Base-by-base conservation (phyloP, 2,888 invertebrate genomes). In the Metacarcinus magister region DNA sequence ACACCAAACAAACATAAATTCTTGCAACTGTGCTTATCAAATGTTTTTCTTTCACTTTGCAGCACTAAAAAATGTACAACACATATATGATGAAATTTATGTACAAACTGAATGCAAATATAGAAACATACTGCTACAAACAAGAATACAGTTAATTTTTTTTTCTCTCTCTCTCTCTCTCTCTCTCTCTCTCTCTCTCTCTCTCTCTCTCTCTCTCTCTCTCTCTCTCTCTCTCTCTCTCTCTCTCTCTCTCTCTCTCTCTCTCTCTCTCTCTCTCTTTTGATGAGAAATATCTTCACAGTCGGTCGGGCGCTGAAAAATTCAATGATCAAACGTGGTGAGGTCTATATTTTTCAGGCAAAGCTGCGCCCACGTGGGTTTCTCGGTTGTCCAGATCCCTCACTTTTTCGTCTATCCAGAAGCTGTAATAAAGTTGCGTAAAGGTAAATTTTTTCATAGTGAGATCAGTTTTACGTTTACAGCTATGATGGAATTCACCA, bases 191-290 rank as follows among this genome's bases (percentile, higher is more conserved):
- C 60, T 60, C 60, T 60, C 60, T 60, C 60, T 60, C 60, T 60
- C 60, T 60, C 19, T 7, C 60, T 60, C 60, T 13, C 7, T 16
- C 7, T 60, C 19, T 16, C 19, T 16, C 19, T 23, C 16, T 23
- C 67, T 67, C 67, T 67, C 67, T 23, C 67, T 67, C 67, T 67
- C 67, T n/a, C n/a, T 67, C 67, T 67, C 67, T 67, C 67, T 67
- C 67, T 67, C 67, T 67, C 67, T 67, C 67, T 67, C 67, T 67
- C 67, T 67, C 67, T 67, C 67, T 67, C 67, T 67, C 67, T 67
- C 67, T 67, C 67, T 67, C 67, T n/a, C 67, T 67, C 67, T 67
- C n/a, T n/a, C n/a, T 23, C 16, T 16, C 67, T 23, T 1, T 67
- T 67, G n/a, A 67, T 67, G 67, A 67, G n/a, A 67, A 67, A 67